Percentiles rank a stretch among this genome's conserved stretches.
Conservation (phyloP, 2,113 vertebrate species). For the Pterocles gutturalis region DNA sequence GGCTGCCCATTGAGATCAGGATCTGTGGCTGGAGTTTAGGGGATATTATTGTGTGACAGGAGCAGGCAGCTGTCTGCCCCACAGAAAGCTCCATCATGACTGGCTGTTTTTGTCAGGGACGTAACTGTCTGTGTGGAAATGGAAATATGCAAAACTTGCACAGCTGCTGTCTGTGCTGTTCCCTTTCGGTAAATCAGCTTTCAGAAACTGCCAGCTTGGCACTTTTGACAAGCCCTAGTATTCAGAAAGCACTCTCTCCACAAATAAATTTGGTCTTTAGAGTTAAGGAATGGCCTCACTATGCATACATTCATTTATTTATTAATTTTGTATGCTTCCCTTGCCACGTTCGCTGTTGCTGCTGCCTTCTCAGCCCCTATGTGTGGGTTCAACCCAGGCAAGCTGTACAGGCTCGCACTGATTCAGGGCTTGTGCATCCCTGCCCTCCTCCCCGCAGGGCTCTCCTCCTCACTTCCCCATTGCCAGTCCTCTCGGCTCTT, state of each 20-base stretch:
- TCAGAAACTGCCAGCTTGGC: neutral
- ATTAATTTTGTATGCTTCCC: neutral
- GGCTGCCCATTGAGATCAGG: neutral
- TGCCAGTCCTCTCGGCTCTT: neutral
- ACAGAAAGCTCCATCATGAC: neutral
- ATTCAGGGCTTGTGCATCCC: neutral
- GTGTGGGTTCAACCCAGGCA: neutral
- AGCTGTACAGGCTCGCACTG: neutral
- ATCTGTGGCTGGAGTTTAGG: neutral
- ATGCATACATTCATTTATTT: neutral
- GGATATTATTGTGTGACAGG: neutral
- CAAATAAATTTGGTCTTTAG: neutral
- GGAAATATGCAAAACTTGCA: neutral
- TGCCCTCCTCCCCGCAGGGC: neutral
- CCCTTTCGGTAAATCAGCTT: neutral
- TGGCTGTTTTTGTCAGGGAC: neutral
- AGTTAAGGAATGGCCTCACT: neutral
- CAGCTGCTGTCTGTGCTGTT: slow-evolving; percentile 18
- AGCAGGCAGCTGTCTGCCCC: neutral
- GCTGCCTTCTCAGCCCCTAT: fast-evolving
- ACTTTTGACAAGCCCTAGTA: neutral
- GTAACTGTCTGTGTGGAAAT: neutral
- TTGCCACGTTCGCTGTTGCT: neutral
- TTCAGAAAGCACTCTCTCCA: neutral
- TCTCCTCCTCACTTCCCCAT: neutral